Conservation (phyloP, 2,888 invertebrate species). For the Copidosoma aretas region DNA sequence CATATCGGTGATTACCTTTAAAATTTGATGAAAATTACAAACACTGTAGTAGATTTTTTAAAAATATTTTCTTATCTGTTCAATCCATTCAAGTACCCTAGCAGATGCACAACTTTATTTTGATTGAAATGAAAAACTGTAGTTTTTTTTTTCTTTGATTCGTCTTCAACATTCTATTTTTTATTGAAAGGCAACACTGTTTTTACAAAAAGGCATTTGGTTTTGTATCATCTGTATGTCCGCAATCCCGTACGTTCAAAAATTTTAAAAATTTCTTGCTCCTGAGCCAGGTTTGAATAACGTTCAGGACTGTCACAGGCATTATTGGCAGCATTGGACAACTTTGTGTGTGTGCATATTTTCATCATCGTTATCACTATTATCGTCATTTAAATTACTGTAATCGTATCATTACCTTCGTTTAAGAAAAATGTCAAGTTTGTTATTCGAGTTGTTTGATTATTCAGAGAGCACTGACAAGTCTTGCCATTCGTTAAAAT, state of each 20-base stretch:
- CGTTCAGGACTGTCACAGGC: conserved; percentile 53
- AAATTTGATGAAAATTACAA: too few relatives aligned
- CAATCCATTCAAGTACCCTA: conserved; percentile 33
- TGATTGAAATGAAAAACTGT: conserved; percentile 50
- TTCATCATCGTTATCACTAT: conserved; percentile 20
- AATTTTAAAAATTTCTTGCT: conserved; percentile 13
- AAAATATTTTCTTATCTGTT: conserved; percentile 38
- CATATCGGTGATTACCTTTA: too few relatives aligned
- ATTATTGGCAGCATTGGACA: conserved; percentile 62
- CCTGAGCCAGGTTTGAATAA: conserved; percentile 19
- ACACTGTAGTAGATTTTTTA: conserved; percentile 10
- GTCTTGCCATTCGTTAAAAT: conserved; percentile 41
- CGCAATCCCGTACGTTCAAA: conserved; percentile 52
- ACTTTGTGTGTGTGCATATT: conserved; percentile 48
- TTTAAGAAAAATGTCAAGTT: conserved; percentile 42
- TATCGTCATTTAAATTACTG: neutral
- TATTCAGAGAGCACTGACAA: conserved; percentile 52
- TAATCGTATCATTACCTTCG: conserved; percentile 27
- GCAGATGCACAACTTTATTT: conserved; percentile 44
- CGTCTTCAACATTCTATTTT: conserved; percentile 47
- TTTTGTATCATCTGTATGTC: conserved; percentile 62
- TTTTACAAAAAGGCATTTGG: conserved; percentile 61
- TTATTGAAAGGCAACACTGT: conserved; percentile 61
- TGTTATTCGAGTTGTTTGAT: conserved; percentile 42
- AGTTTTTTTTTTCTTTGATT: conserved; percentile 48